Evolutionary conservation across 2,113 vertebrate species (phyloP).

Genomic region (Nycticorax nycticorax): DNA sequence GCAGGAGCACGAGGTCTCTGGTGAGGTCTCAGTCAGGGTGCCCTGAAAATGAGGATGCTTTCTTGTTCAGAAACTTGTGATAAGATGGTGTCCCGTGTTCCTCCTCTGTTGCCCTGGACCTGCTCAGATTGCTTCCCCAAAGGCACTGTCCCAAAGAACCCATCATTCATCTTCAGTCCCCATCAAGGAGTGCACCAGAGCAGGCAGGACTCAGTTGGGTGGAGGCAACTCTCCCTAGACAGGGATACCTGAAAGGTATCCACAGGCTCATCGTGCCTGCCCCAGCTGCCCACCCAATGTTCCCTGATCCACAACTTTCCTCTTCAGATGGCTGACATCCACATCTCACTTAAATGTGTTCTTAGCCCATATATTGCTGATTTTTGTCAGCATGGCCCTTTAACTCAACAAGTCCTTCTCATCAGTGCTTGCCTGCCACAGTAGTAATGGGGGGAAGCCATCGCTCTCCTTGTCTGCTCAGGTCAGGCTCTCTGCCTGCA

Average conservation of each 20-base stretch:
- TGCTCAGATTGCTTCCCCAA: background rate
- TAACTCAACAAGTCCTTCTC: background rate
- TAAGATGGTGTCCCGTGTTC: background rate
- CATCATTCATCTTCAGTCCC: background rate
- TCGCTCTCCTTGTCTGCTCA: background rate
- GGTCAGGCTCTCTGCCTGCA: background rate
- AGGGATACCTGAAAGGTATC: background rate
- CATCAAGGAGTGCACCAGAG: background rate
- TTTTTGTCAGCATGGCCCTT: background rate
- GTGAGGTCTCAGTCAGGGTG: background rate
- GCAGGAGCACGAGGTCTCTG: background rate
- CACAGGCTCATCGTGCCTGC: background rate
- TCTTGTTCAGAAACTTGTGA: background rate
- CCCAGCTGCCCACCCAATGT: fast-evolving
- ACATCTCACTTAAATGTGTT: background rate
- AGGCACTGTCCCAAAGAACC: background rate
- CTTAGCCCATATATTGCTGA: background rate
- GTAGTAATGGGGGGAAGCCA: background rate
- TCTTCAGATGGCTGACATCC: background rate
- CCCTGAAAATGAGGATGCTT: background rate
- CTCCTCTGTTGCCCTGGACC: background rate
- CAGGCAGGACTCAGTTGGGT: background rate
- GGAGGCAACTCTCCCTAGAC: background rate
- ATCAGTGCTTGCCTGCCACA: background rate
- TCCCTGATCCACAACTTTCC: background rate